Conservation (phyloP, 1,140 invertebrate genomes). For the Campoletis sonorensis region DNA sequence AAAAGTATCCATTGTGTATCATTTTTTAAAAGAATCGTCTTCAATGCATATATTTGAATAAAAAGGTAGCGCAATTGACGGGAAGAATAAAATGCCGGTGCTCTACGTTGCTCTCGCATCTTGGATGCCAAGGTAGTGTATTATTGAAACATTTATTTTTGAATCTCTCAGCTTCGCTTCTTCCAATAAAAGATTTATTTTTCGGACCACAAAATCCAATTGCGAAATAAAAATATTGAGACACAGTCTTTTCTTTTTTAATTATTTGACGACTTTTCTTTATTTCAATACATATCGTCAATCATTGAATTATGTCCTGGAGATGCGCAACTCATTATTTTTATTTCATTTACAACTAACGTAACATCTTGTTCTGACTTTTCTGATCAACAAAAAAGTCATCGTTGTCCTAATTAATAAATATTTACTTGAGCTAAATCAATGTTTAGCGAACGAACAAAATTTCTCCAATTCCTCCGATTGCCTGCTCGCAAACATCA, state of each 20-base stretch:
- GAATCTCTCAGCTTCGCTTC: not conserved
- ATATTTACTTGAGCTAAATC: not conserved
- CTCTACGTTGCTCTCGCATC: conserved; percentile 80
- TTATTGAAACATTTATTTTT: conserved; percentile 46
- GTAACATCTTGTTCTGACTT: too few relatives aligned
- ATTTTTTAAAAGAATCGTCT: not conserved
- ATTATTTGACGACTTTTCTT: too few relatives aligned
- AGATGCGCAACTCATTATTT: too few relatives aligned
- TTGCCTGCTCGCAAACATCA: not conserved
- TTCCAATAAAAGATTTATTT: not conserved
- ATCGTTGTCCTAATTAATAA: too few relatives aligned
- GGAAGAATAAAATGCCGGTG: conserved; percentile 79
- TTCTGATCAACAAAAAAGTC: too few relatives aligned
- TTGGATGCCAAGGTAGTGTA: conserved; percentile 82
- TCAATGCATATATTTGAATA: conserved; percentile 30
- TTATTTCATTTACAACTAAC: too few relatives aligned
- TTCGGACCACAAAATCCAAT: not conserved
- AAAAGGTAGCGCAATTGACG: conserved; percentile 62
- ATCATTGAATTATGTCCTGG: too few relatives aligned
- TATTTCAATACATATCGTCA: too few relatives aligned
- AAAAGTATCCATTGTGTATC: not conserved
- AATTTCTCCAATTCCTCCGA: not conserved
- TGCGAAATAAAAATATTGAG: too few relatives aligned
- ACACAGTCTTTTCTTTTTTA: too few relatives aligned
- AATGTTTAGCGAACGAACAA: not conserved